phyloP scores from a whole-genome alignment of 2,113 vertebrate genomes.

The Thymallus thymallus region DNA sequence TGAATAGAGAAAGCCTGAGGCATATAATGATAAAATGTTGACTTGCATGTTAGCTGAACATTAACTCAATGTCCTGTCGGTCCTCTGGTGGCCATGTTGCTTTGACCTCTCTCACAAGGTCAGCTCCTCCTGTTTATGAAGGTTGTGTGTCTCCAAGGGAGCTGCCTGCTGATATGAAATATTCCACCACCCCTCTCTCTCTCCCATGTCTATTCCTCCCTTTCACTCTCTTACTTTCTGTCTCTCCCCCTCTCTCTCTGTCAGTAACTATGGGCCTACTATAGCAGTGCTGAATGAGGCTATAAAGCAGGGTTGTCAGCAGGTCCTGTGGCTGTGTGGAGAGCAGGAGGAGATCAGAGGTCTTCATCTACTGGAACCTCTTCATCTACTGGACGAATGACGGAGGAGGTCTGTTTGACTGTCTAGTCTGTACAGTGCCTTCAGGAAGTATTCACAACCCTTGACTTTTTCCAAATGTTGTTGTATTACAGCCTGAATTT shows the following conservation, averaged over 20 bases:
- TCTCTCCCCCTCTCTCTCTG: background rate
- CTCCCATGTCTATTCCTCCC: background rate
- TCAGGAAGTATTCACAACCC: background rate
- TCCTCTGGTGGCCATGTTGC: background rate
- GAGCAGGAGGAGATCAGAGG: conserved; percentile 82
- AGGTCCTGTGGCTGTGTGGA: conserved; percentile 89
- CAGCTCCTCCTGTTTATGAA: background rate
- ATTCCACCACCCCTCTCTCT: background rate
- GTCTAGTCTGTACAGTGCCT: background rate
- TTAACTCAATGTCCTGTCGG: background rate
- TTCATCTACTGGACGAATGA: conserved; percentile 87
- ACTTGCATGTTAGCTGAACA: background rate
- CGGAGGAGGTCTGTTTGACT: conserved; percentile 69
- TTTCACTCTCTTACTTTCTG: background rate
- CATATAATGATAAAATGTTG: background rate
- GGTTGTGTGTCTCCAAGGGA: background rate
- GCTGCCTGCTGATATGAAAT: background rate
- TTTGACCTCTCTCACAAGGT: background rate
- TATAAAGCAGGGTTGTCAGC: conserved; percentile 77
- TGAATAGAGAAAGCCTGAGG: too few species aligned
- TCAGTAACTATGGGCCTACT: conserved; percentile 87
- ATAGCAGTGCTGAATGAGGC: conserved; percentile 83
- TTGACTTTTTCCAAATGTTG: too few species aligned
- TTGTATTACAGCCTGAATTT: too few species aligned
- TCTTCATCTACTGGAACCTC: conserved; percentile 93